A percentile compares a stretch with the other conserved stretches of the same genome.
phyloP scores from a whole-genome alignment of 2,888 invertebrate species.

The Notodonta dromedarius region DNA sequence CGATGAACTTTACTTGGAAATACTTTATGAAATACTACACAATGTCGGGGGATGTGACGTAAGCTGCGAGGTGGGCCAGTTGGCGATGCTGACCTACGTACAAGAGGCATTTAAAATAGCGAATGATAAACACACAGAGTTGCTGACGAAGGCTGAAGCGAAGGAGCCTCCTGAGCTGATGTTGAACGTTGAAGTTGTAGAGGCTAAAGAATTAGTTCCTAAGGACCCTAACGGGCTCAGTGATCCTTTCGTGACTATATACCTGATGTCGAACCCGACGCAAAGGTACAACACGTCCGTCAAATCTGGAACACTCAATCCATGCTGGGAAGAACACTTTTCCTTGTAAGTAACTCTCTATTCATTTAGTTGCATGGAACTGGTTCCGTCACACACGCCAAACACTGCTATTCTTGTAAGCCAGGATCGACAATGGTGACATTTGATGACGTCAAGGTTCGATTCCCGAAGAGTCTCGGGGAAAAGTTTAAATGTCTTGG shows the following conservation, averaged over 20 bases:
- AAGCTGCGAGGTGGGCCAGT: conserved; percentile 87
- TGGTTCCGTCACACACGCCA: no score
- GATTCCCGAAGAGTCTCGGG: no score
- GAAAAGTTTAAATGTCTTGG: no score
- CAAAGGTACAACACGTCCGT: conserved; percentile 96
- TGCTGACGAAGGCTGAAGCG: conserved; percentile 88
- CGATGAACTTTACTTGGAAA: conserved; percentile 93
- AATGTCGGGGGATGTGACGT: conserved; percentile 93
- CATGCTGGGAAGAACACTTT: conserved; percentile 98
- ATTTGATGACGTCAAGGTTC: no score
- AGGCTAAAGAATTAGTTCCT: conserved; percentile 92
- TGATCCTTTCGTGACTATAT: conserved; percentile 98
- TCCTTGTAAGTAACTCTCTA: conserved; percentile 89
- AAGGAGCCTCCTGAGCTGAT: conserved; percentile 94
- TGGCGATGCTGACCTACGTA: conserved; percentile 88
- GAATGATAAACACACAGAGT: conserved; percentile 89
- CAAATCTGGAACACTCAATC: conserved; percentile 94
- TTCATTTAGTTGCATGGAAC: no score
- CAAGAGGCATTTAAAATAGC: conserved; percentile 91
- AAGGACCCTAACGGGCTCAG: conserved; percentile 97
- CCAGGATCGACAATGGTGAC: no score
- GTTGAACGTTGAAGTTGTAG: conserved; percentile 93
- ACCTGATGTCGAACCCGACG: conserved; percentile 89
- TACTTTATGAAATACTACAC: conserved; percentile 92
- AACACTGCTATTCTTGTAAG: no score